These are phyloP conservation scores for Diogma glabrata DNA, from an alignment of 2,888 invertebrate species.

Conservation along the genomic window DNA sequence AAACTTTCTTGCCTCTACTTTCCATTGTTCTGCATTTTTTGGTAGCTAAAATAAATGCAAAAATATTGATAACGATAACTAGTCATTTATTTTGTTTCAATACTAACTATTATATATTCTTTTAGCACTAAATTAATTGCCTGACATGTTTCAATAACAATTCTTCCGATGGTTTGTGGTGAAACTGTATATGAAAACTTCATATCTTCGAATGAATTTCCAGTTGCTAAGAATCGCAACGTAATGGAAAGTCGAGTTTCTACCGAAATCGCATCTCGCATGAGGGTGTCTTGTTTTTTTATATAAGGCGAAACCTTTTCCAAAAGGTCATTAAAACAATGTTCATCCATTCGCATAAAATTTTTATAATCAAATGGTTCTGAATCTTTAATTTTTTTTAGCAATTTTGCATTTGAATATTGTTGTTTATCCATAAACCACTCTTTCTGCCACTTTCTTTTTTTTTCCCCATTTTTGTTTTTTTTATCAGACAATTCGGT, in stretches of 20 bases:
- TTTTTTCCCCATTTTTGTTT: too few relatives aligned
- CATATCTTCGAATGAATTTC: not conserved
- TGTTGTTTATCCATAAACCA: not conserved
- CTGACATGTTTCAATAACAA: slow-evolving; percentile 2
- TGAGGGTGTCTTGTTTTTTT: not conserved
- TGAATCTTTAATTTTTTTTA: not conserved
- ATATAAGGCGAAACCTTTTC: not conserved
- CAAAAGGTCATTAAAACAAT: not conserved
- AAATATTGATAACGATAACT: not conserved
- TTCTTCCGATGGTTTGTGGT: not conserved
- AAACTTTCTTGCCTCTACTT: not conserved
- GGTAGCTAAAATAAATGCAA: not conserved
- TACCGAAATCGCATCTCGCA: not conserved
- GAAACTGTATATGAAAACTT: slow-evolving; percentile 4
- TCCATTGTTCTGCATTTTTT: not conserved
- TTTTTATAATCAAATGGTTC: not conserved
- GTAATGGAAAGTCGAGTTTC: not conserved
- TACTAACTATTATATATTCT: slow-evolving; percentile 1
- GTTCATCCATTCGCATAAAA: slow-evolving; percentile 1
- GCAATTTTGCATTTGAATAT: not conserved
- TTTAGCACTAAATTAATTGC: slow-evolving; percentile 6
- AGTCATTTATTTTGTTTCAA: not conserved
- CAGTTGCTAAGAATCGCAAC: not conserved
- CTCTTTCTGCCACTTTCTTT: not conserved
- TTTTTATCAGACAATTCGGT: too few relatives aligned